Base-by-base conservation (phyloP, 2,888 invertebrate genomes). In the Lymantria dispar region DNA sequence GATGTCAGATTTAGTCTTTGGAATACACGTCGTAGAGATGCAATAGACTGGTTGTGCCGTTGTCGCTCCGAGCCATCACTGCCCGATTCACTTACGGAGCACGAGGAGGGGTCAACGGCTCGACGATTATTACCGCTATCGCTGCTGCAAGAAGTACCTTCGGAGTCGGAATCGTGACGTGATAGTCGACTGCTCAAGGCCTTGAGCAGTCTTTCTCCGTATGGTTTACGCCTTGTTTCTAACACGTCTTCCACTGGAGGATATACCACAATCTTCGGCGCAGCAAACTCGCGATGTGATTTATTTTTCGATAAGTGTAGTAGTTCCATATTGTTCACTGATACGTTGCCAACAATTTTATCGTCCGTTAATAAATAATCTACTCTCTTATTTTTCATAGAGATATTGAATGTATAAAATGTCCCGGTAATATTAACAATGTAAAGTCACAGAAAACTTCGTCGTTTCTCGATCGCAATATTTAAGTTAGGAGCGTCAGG, bases 21-120 rank as follows among this genome's bases (percentile, higher is more conserved):
- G 74, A 96, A 95, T 43, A 95, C 94, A 54, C 94, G 94, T n/a
- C 95, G 92, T 50, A 96, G 86, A 40, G 95, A 95, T 31, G 94
- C 94, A 0, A 93, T 92, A 1, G 94, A 94, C 53, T 93, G 92
- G 55, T 85, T 81, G 10, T 87, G 83, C 48, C 83, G 85, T 8
- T 80, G 81, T 45, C 87, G 90, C 42, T 92, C 92, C 13, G 93
- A 93, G 56, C 92, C 91, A 46, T 93, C 94, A 72, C 94, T 94
- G 56, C 94, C 93, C 15, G 94, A 93, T 56, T 94, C 94, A 74
- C 94, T 94, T 31, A 87, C 85, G 0, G 93, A 92, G 56, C 92
- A 91, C 22, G 93, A 93, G 50, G 92, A 90, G 11, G 86, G 81
- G 58, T 85, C 83, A 50, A 86, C 79, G 64, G 74, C 83, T 12